Evolutionary conservation across 2,113 vertebrate genomes (phyloP).

Genomic region (Balaeniceps rex): DNA sequence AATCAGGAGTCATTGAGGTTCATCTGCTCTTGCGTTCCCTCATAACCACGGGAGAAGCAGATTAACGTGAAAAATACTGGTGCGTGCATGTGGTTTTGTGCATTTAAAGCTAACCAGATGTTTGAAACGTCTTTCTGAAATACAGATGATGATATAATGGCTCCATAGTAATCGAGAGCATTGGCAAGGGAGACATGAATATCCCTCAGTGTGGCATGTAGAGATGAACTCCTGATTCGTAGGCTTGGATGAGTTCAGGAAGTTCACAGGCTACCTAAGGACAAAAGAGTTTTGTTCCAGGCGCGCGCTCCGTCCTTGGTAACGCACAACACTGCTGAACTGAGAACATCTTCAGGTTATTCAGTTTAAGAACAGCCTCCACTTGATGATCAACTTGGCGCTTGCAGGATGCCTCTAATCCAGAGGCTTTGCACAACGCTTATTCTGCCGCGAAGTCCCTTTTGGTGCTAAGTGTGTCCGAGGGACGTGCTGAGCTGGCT

Average conservation of each 20-base stretch:
- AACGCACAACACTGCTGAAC: neutral
- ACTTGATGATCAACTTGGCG: neutral
- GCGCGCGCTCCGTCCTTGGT: neutral
- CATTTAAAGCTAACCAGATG: slow-evolving; percentile 46
- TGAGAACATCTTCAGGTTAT: neutral
- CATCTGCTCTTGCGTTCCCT: neutral
- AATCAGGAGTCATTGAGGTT: neutral
- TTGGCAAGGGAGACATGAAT: slow-evolving; percentile 26
- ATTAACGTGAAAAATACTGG: neutral
- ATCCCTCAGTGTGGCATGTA: neutral
- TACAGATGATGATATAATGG: slow-evolving; percentile 21
- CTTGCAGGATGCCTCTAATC: neutral
- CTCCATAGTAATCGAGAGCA: neutral
- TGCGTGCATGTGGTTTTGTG: neutral
- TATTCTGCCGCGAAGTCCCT: neutral
- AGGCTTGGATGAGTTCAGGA: neutral
- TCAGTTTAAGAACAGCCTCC: neutral
- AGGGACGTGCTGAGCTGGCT: neutral
- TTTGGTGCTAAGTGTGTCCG: neutral
- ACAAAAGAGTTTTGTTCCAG: neutral
- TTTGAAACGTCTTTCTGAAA: neutral
- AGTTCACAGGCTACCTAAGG: slow-evolving; percentile 24
- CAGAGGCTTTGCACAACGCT: neutral
- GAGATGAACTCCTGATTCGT: neutral
- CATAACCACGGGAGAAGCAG: neutral